Base-by-base conservation (phyloP, 1,140 invertebrate genomes). In the Dendrolimus kikuchii region DNA sequence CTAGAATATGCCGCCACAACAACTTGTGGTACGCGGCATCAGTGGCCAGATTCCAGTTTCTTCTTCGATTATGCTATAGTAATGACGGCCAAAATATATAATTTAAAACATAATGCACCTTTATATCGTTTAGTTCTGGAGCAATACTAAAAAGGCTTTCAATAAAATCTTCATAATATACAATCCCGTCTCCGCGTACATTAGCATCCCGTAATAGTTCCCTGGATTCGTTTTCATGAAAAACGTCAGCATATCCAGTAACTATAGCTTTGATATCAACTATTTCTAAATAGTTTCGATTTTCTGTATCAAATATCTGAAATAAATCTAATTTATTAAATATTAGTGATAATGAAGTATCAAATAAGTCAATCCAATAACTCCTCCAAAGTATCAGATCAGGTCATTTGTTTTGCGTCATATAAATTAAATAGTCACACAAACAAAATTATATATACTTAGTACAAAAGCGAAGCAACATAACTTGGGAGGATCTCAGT, bases 271-370 rank as follows among this genome's bases (percentile, higher is more conserved):
- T 53, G 8, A 86, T 39, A 62, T 84, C 77, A 52, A 83, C 80
- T n/a, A 77, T 59, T 10, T 84, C 81, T 7, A 86, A 55, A 64
- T 74, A 83, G 45, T 67, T 46, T 38, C 81, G 62, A 38, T 81
- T 76, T 63, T 86, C 83, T 9, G 71, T 81, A 55, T 86, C 83
- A 46, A 86, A 86, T 23, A 82, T 67, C 82, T 84, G 42, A 36
- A 54, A 44, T n/a, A 48, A 36, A 40, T 10, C 8, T 40, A 41
- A 50, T 7, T 6, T 7, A 38, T 38, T 23, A 3, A 1, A 23
- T 23, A 23, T 2, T 23, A 23, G 23, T 23, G 23, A 23, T 23
- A 23, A 23, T 23, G 23, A 23, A 23, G 23, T 1, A 23, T 23
- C 23, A 23, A 23, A 23, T 23, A 23, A 23, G 3, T 23, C 23